Evolutionary conservation across 2,888 invertebrate genomes (phyloP).

Genomic region (Arctia plantaginis): DNA sequence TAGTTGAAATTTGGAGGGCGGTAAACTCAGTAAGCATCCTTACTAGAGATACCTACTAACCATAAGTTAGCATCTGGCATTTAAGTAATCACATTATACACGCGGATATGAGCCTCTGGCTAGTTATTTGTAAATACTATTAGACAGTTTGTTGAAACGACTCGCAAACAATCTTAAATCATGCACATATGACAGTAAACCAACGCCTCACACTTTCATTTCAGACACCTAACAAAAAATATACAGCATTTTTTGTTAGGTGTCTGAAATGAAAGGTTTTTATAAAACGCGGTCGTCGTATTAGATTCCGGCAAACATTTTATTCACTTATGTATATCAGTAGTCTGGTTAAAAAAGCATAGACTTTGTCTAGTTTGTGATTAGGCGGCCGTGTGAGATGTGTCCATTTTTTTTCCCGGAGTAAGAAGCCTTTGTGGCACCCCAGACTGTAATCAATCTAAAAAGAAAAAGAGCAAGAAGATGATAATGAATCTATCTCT

Average conservation of each 20-base stretch:
- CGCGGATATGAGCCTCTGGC: not conserved
- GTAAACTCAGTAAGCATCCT: not conserved
- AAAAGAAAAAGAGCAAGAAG: too few relatives aligned
- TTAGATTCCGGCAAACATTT: not conserved
- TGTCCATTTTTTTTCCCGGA: too few relatives aligned
- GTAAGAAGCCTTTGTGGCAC: too few relatives aligned
- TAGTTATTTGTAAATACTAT: not conserved
- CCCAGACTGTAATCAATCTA: too few relatives aligned
- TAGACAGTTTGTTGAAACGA: not conserved
- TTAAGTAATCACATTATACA: not conserved
- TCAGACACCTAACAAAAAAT: not conserved
- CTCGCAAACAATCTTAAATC: not conserved
- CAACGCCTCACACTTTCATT: slow-evolving; percentile 15
- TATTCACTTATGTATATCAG: not conserved
- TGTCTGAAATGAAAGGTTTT: not conserved
- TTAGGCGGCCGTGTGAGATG: too few relatives aligned
- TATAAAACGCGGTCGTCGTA: not conserved
- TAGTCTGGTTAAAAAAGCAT: too few relatives aligned
- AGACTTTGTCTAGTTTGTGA: too few relatives aligned
- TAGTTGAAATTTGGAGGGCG: not conserved
- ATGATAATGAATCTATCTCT: not conserved
- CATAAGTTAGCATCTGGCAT: too few relatives aligned
- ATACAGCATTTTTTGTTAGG: too few relatives aligned
- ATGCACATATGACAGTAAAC: slow-evolving; percentile 1
- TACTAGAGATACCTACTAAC: not conserved